Evolutionary conservation across 1,140 invertebrate species (phyloP), one percentile per base, ranked within the genome.

Genomic region (Diplogasteroides magnus): DNA sequence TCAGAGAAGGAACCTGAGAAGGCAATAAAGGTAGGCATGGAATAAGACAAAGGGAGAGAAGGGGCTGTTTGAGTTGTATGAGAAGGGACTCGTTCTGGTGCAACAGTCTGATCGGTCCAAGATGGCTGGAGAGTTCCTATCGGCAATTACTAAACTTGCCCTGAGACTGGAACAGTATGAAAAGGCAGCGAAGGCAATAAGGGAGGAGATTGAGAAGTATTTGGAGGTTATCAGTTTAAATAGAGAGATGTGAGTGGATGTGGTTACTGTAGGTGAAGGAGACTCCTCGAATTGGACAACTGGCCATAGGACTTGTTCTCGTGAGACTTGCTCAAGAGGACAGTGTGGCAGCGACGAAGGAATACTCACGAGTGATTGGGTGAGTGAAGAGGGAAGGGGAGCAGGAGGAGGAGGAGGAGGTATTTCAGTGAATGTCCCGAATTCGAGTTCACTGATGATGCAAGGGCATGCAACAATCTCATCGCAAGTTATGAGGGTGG

Each of bases 201-300:
- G 56, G 28, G 62, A 74, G 1, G 74, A 75, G 37, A 67, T 75
- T n/a, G 73, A 70, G 23, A 75, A 74, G 31, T 75, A 76, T 55
- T 60, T 57, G 15, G 74, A 75, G 32, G 68, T 75, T 27, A 69
- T 71, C 23, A 70, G 0, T 48, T 28, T 23, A n/a, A 14, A 13
- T 72, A 31, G 27, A 71, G 1, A 72, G 13, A 70, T n/a, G 61
- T 48, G 19, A 25, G n/a, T 6, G 61, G 23, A 3, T 25, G 15
- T 11, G 27, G 3, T 15, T 64, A 23, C 23, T 31, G 14, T 32
- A 64, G 28, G 23, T 48, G 28, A 11, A 31, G 6, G 32, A 64
- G 32, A 64, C 32, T 56, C 67, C 63, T 2, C 61, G 70, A 27
- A 65, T 75, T 23, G 73, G 74, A 0, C 69, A 76, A 29, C 64